Conservation (phyloP, 2,797 vertebrate genomes). For the Varecia variegata region DNA sequence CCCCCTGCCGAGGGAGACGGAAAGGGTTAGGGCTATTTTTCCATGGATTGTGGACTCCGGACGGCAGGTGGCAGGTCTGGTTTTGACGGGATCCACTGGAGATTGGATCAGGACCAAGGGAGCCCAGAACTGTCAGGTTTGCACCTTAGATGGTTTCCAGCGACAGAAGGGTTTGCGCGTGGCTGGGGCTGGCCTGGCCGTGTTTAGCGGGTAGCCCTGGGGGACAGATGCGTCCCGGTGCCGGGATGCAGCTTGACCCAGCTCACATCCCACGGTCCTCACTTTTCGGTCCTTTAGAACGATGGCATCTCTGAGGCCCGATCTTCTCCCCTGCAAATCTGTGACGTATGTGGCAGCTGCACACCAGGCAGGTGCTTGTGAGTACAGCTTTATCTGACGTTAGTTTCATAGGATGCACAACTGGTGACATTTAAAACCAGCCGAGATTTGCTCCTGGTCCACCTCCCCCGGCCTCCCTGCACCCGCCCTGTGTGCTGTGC, state of each 20-base stretch:
- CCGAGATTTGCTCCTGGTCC: background rate
- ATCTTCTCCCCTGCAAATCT: background rate
- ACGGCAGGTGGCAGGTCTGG: background rate
- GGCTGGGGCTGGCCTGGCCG: background rate
- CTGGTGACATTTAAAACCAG: background rate
- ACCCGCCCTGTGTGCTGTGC: background rate
- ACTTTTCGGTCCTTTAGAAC: background rate
- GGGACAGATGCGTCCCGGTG: accelerated
- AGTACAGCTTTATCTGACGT: background rate
- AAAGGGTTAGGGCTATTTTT: accelerated
- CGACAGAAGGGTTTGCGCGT: too few relatives aligned
- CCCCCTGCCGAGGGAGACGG: background rate
- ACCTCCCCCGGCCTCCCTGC: background rate
- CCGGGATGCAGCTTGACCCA: background rate
- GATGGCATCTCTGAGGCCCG: background rate
- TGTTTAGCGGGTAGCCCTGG: background rate
- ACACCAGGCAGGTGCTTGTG: background rate
- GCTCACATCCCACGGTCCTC: background rate
- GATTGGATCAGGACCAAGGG: background rate
- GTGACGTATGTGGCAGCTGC: accelerated
- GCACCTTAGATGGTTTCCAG: background rate
- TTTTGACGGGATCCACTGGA: background rate
- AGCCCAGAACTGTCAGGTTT: background rate
- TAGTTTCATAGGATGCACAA: background rate
- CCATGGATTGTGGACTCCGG: background rate